A percentile compares a stretch with the other conserved stretches of the same genome.
These are phyloP conservation scores for Xestia ashworthii DNA, from an alignment of 2,888 invertebrate species.

Conservation along the genomic window DNA sequence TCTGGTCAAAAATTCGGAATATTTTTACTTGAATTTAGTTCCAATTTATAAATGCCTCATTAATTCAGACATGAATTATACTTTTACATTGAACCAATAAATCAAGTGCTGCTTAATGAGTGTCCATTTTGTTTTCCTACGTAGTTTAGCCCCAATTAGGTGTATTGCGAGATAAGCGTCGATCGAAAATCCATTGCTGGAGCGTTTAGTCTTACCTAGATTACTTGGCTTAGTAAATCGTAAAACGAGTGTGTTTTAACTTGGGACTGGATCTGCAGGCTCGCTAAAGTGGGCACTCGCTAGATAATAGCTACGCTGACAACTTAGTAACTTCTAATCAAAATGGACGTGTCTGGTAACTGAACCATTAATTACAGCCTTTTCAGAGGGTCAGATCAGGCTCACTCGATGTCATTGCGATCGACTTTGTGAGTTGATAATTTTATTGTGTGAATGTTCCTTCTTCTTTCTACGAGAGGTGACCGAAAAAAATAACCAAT, in stretches of 20 bases:
- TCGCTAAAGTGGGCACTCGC: constrained; percentile 49
- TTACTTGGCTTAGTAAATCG: constrained; percentile 51
- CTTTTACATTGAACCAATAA: constrained; percentile 48
- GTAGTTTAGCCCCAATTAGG: constrained; percentile 54
- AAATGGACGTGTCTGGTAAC: constrained; percentile 45
- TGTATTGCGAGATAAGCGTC: constrained; percentile 49
- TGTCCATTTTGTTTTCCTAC: constrained; percentile 46
- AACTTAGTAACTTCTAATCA: constrained; percentile 52
- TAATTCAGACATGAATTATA: constrained; percentile 45
- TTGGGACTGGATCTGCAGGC: constrained; percentile 49
- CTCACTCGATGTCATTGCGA: constrained; percentile 1
- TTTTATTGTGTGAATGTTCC: neutral
- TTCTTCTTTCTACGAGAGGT: neutral
- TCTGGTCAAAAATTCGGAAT: constrained; percentile 18
- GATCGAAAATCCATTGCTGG: constrained; percentile 46
- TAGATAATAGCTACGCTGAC: constrained; percentile 53
- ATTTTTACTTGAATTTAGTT: constrained; percentile 16
- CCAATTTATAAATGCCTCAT: constrained; percentile 27
- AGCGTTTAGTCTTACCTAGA: constrained; percentile 51
- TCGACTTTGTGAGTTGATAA: neutral
- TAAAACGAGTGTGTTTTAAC: constrained; percentile 54
- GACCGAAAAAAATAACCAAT: neutral
- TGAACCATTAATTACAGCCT: constrained; percentile 34
- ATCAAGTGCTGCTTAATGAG: constrained; percentile 49
- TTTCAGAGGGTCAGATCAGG: constrained; percentile 25